Percentiles rank a stretch among this genome's conserved stretches.
Conservation (phyloP, 2,113 vertebrate species). For the Accipiter cooperii region DNA sequence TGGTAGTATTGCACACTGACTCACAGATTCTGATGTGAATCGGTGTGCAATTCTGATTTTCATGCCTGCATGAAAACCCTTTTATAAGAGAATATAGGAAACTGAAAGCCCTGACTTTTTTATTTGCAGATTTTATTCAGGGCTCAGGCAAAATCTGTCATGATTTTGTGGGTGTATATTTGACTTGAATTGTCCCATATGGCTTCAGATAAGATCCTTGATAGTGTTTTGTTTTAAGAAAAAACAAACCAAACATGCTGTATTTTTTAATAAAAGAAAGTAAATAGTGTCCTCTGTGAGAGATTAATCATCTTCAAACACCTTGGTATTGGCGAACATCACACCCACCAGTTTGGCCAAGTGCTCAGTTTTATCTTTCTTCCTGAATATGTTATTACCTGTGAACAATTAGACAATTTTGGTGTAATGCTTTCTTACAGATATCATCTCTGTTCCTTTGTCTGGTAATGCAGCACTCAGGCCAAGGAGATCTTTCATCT, state of each 20-base stretch:
- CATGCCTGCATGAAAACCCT: not conserved
- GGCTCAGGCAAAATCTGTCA: not conserved
- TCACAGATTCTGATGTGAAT: not conserved
- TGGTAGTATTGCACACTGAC: not conserved
- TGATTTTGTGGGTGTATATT: not conserved
- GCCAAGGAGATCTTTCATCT: slow-evolving; percentile 45
- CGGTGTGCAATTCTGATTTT: not conserved
- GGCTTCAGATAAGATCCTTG: not conserved
- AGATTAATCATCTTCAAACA: not conserved
- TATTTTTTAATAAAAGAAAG: not conserved
- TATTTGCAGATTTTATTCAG: not conserved
- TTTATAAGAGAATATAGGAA: not conserved
- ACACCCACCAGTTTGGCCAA: not conserved
- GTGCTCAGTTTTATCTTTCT: not conserved
- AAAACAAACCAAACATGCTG: not conserved
- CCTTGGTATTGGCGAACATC: not conserved
- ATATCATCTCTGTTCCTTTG: slow-evolving; percentile 72
- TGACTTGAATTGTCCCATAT: not conserved
- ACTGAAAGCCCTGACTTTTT: not conserved
- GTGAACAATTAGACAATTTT: not conserved
- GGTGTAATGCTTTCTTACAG: slow-evolving; percentile 31
- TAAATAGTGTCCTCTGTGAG: not conserved
- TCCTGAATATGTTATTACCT: not conserved
- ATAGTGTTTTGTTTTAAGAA: not conserved
- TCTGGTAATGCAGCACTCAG: slow-evolving; percentile 72